Conservation (phyloP, 37 sponge, comb jelly and placozoan genomes). For the Diacarnus erythraeanus region DNA sequence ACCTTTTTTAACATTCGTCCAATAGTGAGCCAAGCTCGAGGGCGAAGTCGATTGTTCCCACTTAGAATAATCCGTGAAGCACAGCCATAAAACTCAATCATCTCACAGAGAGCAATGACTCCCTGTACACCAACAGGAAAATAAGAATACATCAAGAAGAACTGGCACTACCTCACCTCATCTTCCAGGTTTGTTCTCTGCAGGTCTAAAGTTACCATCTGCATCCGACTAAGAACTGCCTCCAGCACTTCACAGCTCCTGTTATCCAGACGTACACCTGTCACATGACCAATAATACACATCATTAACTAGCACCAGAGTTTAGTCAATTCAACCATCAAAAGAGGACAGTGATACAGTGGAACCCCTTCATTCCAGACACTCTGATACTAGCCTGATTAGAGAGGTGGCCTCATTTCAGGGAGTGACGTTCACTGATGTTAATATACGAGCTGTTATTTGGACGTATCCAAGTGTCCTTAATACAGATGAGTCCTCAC, state of each 20-base stretch:
- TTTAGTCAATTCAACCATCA: background rate
- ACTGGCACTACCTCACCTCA: slow-evolving; percentile 50
- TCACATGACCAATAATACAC: background rate
- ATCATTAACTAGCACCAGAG: background rate
- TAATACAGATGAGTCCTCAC: no score
- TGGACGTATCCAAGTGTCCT: no score
- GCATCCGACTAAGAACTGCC: slow-evolving; percentile 73
- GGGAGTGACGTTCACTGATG: no score
- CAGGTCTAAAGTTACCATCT: slow-evolving; percentile 65
- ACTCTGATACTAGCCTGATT: background rate
- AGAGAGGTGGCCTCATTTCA: no score
- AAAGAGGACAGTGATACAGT: no score
- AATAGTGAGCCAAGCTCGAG: slow-evolving; percentile 80
- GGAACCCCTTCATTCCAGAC: background rate
- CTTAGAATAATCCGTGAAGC: slow-evolving; percentile 58
- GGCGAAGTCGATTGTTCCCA: slow-evolving; percentile 65
- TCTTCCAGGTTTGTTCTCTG: slow-evolving; percentile 79
- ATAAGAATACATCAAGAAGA: background rate
- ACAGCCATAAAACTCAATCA: slow-evolving; percentile 93
- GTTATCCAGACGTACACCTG: slow-evolving; percentile 69
- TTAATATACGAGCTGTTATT: no score
- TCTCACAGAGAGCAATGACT: slow-evolving; percentile 89
- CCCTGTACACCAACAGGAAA: slow-evolving; percentile 49
- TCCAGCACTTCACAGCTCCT: slow-evolving; percentile 85
- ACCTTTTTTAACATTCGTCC: slow-evolving; percentile 86